Percentiles rank a stretch among this genome's conserved stretches.
These are phyloP conservation scores for Otus sunia DNA, from an alignment of 2,113 vertebrate genomes.

Conservation along the genomic window DNA sequence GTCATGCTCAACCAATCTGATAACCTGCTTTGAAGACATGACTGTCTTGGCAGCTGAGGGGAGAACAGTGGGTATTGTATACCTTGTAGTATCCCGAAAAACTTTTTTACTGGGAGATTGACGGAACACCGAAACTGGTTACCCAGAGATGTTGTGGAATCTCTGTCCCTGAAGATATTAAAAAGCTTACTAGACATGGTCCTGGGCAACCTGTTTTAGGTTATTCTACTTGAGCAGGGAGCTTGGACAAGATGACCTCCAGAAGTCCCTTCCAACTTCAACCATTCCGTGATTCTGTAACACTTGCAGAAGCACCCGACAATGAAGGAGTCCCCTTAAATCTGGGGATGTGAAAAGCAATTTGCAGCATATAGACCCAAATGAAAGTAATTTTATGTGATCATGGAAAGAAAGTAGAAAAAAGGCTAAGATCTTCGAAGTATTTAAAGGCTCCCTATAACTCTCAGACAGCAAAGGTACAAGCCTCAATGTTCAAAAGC, in stretches of 20 bases:
- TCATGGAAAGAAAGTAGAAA: background rate
- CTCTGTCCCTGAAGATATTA: background rate
- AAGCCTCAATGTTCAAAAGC: background rate
- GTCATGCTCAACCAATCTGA: background rate
- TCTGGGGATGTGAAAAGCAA: background rate
- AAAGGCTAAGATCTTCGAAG: background rate
- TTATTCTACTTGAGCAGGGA: background rate
- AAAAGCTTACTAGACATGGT: background rate
- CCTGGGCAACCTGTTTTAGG: background rate
- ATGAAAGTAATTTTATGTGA: background rate
- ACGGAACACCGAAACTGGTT: background rate
- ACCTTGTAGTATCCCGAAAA: background rate
- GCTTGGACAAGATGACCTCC: background rate
- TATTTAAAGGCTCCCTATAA: background rate
- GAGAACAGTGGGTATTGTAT: background rate
- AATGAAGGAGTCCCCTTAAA: background rate
- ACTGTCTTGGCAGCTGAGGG: background rate
- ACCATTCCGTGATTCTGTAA: background rate
- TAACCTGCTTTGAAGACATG: background rate
- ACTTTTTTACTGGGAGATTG: background rate
- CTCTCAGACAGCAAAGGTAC: background rate
- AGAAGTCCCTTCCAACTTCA: background rate
- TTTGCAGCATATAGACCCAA: background rate
- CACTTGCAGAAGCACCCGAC: accelerated
- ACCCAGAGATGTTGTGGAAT: background rate